Evolutionary conservation across 2,888 invertebrate genomes (phyloP), one percentile per base, ranked within the genome.

Genomic region (Tipula vernalis): DNA sequence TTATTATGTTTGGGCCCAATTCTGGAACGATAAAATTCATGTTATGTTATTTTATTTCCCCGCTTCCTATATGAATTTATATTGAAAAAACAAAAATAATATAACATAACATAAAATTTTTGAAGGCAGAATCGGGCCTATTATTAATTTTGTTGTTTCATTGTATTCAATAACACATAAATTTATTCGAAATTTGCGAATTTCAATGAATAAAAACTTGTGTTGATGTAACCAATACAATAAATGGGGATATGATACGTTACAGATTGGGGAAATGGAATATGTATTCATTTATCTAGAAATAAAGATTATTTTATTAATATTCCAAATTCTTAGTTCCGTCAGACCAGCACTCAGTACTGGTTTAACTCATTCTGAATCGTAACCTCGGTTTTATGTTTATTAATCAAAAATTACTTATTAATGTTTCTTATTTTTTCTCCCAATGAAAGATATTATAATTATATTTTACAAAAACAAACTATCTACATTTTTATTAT

Each of bases 401-500:
- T 57, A 57, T 57, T 57, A 57, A 71, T 71, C 71, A 71, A 71
- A 3, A 28, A 10, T 71, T 71, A 71, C 28, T 15, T 28, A 71
- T 71, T 18, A 71, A 12, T 71, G 4, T 28, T 39, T 84, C 5
- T 39, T 84, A 15, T 39, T 84, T n/a, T n/a, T 84, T 84, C 15
- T 84, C 39, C 39, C 41, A 39, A 85, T 44, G 18, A 13, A 85
- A 18, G 12, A 13, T 18, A 85, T 44, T 85, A 10, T 8, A 85
- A 12, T 42, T 85, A 71, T 71, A 71, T 71, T 28, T 86, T 86
- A 71, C 28, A 71, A 51, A 51, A 51, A 51, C 28, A 86, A 57
- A 86, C 39, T 28, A 28, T 28, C 28, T 36, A 83, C 36, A 86
- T 83, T 86, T 86, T 86, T 36, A 87, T 71, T 85, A 86, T 18